Percentiles rank a stretch among this genome's conserved stretches.
phyloP scores from a whole-genome alignment of 2,797 vertebrate genomes.

The Ambastaia sidthimunki region DNA sequence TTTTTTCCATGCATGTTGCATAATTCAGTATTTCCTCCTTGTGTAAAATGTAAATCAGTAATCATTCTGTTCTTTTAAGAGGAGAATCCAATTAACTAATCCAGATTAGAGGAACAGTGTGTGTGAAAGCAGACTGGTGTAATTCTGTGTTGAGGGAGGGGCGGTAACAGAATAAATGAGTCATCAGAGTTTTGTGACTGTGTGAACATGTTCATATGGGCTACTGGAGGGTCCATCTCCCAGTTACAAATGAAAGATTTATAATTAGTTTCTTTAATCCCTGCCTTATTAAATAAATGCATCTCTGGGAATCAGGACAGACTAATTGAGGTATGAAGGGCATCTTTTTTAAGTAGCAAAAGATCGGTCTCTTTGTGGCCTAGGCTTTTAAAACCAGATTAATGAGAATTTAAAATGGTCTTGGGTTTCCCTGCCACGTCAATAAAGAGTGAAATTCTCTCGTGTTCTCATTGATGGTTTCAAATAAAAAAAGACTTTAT shows the following conservation, averaged over 20 bases:
- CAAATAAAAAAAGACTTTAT: too few species aligned
- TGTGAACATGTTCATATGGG: slow-evolving; percentile 19
- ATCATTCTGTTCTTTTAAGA: slow-evolving; percentile 12
- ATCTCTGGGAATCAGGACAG: slow-evolving; percentile 55
- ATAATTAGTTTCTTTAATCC: slow-evolving; percentile 57
- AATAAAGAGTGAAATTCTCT: slow-evolving; percentile 11
- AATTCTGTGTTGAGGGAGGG: not conserved
- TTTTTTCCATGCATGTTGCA: slow-evolving; percentile 16
- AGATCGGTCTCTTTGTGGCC: slow-evolving; percentile 42
- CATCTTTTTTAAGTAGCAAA: slow-evolving; percentile 54
- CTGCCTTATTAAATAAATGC: slow-evolving; percentile 56
- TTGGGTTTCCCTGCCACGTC: slow-evolving; percentile 15
- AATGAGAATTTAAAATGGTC: slow-evolving; percentile 40
- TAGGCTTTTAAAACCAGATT: slow-evolving; percentile 35
- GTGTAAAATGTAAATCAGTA: slow-evolving; percentile 31
- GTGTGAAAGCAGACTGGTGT: slow-evolving; percentile 8
- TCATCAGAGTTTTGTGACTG: slow-evolving; percentile 25
- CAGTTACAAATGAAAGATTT: slow-evolving; percentile 51
- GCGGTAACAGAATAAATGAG: slow-evolving; percentile 27
- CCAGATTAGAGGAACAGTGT: slow-evolving; percentile 18
- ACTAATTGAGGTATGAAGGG: slow-evolving; percentile 60
- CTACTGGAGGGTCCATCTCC: slow-evolving; percentile 16
- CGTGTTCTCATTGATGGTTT: not conserved
- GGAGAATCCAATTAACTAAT: slow-evolving; percentile 35
- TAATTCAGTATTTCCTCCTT: slow-evolving; percentile 18